These are phyloP conservation scores for Drosophila busckii DNA, from an alignment of 1,140 invertebrate species.

Conservation along the genomic window DNA sequence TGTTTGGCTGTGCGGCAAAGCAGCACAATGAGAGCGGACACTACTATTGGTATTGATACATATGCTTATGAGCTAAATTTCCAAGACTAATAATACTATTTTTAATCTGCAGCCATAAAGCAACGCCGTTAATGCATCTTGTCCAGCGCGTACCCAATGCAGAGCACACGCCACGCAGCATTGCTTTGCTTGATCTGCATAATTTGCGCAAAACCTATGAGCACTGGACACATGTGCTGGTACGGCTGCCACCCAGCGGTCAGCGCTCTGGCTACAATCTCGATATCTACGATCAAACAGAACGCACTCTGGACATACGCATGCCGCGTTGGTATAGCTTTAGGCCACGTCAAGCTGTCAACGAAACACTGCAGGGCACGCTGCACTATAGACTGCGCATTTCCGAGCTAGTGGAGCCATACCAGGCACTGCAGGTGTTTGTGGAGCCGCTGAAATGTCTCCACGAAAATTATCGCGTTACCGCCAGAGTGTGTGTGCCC, in stretches of 20 bases:
- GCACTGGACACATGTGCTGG: slow-evolving; percentile 85
- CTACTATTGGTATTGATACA: slow-evolving; percentile 82
- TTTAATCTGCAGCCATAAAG: slow-evolving; percentile 80
- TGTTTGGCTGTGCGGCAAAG: slow-evolving; percentile 85
- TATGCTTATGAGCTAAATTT: too few relatives aligned
- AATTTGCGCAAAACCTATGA: slow-evolving; percentile 81
- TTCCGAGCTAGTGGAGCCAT: slow-evolving; percentile 79
- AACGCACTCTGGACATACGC: slow-evolving; percentile 80
- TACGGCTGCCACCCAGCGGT: slow-evolving; percentile 83
- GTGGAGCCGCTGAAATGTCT: slow-evolving; percentile 80
- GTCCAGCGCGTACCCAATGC: slow-evolving; percentile 80
- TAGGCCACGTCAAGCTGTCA: slow-evolving; percentile 66
- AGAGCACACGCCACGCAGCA: slow-evolving; percentile 79
- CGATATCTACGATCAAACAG: slow-evolving; percentile 82
- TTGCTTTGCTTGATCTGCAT: slow-evolving; percentile 83
- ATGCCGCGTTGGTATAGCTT: slow-evolving; percentile 80
- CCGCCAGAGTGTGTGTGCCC: slow-evolving; percentile 82
- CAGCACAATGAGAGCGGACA: slow-evolving; percentile 78
- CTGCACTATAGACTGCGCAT: slow-evolving; percentile 81
- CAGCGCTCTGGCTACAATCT: slow-evolving; percentile 83
- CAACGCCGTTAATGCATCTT: slow-evolving; percentile 83
- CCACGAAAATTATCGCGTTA: slow-evolving; percentile 80
- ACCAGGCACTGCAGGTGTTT: slow-evolving; percentile 82
- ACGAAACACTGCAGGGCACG: slow-evolving; percentile 80
- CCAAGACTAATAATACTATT: neutral